phyloP scores from a whole-genome alignment of 2,797 vertebrate species.

The Petrocephalus schoutedeni region DNA sequence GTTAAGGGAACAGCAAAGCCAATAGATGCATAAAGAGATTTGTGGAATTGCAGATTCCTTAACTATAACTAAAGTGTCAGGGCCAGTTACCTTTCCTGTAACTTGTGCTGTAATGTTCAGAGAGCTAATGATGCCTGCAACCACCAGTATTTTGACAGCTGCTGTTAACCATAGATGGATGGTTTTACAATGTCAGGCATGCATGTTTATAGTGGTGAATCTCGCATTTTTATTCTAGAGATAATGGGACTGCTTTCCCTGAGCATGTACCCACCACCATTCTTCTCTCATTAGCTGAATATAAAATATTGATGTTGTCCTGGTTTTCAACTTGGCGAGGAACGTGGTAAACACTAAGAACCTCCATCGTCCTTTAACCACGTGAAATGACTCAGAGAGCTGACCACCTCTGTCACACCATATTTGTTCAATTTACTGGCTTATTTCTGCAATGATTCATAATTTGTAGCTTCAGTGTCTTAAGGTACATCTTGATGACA shows the following conservation, averaged over 20 bases:
- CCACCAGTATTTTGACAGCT: background rate
- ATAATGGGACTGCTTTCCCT: background rate
- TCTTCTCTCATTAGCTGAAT: background rate
- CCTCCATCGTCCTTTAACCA: background rate
- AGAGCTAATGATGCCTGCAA: background rate
- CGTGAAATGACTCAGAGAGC: background rate
- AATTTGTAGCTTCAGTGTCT: background rate
- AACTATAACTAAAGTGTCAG: background rate
- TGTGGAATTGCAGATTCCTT: background rate
- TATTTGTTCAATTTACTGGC: background rate
- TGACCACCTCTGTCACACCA: background rate
- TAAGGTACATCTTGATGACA: background rate
- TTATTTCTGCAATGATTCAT: background rate
- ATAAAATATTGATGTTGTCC: slow-evolving; percentile 9
- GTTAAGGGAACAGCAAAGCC: background rate
- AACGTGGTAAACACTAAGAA: background rate
- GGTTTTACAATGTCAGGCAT: background rate
- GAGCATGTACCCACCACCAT: background rate
- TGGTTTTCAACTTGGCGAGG: background rate
- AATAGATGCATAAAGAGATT: background rate
- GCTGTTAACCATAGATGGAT: background rate
- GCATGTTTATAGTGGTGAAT: background rate
- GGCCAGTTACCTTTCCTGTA: background rate
- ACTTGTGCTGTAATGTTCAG: background rate
- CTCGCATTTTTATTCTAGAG: background rate